A percentile compares a stretch with the other conserved stretches of the same genome.
Evolutionary conservation across 2,113 vertebrate genomes (phyloP).

Genomic region (Campylomormyrus numenius): DNA sequence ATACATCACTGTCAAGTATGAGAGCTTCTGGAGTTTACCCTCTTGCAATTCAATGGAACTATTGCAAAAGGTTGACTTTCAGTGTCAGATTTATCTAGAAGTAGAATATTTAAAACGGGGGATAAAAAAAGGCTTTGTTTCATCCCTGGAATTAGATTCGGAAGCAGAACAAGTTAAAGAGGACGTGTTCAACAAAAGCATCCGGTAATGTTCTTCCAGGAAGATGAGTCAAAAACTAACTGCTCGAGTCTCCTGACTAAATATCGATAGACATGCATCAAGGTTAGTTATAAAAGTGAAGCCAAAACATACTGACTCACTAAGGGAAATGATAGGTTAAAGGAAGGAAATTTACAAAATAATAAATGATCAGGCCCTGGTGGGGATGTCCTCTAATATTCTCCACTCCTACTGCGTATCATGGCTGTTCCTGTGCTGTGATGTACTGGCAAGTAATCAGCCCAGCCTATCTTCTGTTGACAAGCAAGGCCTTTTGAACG

Average conservation of each 20-base stretch:
- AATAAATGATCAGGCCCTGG: neutral
- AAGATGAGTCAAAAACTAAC: neutral
- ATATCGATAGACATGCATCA: neutral
- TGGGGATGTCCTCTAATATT: neutral
- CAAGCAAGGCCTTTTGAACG: neutral
- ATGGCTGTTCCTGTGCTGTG: neutral
- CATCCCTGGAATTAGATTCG: neutral
- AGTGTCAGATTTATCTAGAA: neutral
- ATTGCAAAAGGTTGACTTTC: neutral
- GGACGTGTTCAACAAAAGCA: neutral
- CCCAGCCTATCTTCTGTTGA: neutral
- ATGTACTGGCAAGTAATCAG: neutral
- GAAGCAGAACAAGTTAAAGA: neutral
- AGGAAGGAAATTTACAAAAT: conserved; percentile 15
- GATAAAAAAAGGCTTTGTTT: neutral
- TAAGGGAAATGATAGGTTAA: neutral
- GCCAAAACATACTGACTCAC: conserved; percentile 1
- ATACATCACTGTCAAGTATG: neutral
- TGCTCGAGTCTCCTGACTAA: neutral
- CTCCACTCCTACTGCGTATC: neutral
- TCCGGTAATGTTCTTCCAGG: neutral
- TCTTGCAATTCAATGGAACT: neutral
- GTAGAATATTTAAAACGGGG: neutral
- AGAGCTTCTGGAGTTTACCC: neutral
- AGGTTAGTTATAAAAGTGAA: conserved; percentile 2